Conservation (phyloP, 2,888 invertebrate species). For the Lomographa bimaculata region DNA sequence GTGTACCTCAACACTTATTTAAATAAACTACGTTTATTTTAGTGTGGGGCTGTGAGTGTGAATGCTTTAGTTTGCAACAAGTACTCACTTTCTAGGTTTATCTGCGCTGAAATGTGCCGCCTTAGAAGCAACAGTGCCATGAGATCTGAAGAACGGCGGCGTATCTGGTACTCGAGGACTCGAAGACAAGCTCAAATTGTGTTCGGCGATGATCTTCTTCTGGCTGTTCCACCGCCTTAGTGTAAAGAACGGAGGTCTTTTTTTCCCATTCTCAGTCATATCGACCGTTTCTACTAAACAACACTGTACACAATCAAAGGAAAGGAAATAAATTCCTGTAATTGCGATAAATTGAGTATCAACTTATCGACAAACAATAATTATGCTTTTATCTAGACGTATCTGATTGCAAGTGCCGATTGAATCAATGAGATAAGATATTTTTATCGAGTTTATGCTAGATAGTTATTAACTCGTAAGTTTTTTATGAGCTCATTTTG, state of each 20-base stretch:
- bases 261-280: constrained; percentile 71
- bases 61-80: too few species aligned
- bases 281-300: constrained; percentile 39
- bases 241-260: constrained; percentile 60
- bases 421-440: constrained; percentile 31
- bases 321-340: constrained; percentile 28
- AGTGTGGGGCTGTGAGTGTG: too few species aligned
- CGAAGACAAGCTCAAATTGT: constrained; percentile 22
- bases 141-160: constrained; percentile 35
- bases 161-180: constrained; percentile 17
- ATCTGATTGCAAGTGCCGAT: constrained; percentile 22
- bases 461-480: too few species aligned
- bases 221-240: constrained; percentile 64
- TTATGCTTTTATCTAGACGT: constrained; percentile 21
- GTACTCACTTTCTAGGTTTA: constrained; percentile 60
- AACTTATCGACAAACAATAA: constrained; percentile 16
- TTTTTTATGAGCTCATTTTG: constrained; percentile 2
- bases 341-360: constrained; percentile 35
- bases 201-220: constrained; percentile 37
- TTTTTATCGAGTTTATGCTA: too few species aligned
- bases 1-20: too few species aligned
- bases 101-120: constrained; percentile 42
- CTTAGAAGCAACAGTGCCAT: constrained; percentile 32
- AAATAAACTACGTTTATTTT: too few species aligned
- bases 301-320: constrained; percentile 28